Base-by-base conservation (phyloP, 2,113 vertebrate species). In the Seriola aureovittata region DNA sequence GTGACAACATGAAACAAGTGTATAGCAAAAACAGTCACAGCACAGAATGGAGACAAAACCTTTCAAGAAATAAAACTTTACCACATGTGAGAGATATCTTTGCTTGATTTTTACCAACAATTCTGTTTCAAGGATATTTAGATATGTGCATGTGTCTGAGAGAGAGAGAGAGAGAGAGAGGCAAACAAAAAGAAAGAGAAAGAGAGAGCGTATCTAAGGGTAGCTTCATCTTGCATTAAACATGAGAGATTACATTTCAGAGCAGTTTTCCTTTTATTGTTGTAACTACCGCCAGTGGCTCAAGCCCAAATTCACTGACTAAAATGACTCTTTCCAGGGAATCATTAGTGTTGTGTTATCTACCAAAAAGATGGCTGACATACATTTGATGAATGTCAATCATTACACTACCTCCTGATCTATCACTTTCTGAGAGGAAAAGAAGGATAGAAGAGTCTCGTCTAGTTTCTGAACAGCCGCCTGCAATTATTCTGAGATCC, bases 401-500 rank as follows among this genome's bases (percentile, higher is more conserved):
- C 46, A 44, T 68, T 42, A 75, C 29, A 8, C 16, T 25, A 7
- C 10, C 34, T 65, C 12, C 65, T 64, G 14, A 34, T 44, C 4
- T 48, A 21, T 44, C 25, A 21, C 8, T 48, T 17, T 52, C 19
- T 13, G 3, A 12, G 23, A 50, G 32, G 36, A 32, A 60, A 60
- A 40, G 29, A 32, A 13, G 68, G 12, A 29, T 2, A 0, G 34
- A 59, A n/a, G 21, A 71, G 66, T 58, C 69, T 25, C 1, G 23
- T 74, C 40, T 69, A 23, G 32, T 46, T 81, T 79, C 66, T 78
- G 23, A 81, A 72, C 63, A 63, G 60, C 8, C 34, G 36, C 29
- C 71, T 55, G 65, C 32, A 72, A 44, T 73, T 81, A 14, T 75
- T 67, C 76, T 78, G 71, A 89, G 58, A 55, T 55, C 11, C 80